Evolutionary conservation across 2,797 vertebrate species (phyloP).

Genomic region (Urocyon cinereoargenteus): DNA sequence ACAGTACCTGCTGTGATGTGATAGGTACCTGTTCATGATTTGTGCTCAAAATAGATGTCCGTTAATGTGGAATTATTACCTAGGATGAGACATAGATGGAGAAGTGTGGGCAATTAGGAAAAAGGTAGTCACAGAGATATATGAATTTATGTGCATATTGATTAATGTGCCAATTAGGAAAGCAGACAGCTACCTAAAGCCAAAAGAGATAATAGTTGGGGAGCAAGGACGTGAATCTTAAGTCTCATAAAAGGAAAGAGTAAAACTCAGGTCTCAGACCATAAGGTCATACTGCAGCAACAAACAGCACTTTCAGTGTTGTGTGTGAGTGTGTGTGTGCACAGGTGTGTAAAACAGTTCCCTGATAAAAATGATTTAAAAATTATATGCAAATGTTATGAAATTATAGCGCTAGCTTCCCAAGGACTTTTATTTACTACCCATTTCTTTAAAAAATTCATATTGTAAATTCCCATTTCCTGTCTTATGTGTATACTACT

Average conservation of each 20-base stretch:
- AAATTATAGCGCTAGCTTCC: background rate
- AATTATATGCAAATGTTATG: background rate
- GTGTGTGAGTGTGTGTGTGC: background rate
- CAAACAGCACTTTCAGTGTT: background rate
- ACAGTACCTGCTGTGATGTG: background rate
- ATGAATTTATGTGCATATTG: background rate
- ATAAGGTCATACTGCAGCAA: background rate
- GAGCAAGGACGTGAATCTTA: background rate
- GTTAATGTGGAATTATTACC: background rate
- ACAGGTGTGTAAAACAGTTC: background rate
- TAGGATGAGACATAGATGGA: background rate
- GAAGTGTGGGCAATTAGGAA: background rate
- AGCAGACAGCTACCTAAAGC: background rate
- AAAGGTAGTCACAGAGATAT: background rate
- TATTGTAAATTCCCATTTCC: background rate
- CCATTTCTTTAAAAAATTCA: slow-evolving; percentile 6
- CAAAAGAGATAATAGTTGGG: background rate
- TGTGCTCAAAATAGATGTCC: background rate
- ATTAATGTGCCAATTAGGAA: background rate
- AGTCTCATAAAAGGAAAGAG: background rate
- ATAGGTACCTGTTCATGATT: background rate
- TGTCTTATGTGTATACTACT: background rate
- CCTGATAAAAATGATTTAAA: background rate
- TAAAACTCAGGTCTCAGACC: background rate
- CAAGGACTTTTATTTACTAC: background rate